Base-by-base conservation (phyloP, 2,797 vertebrate species). In the Coccyzus lansbergi region DNA sequence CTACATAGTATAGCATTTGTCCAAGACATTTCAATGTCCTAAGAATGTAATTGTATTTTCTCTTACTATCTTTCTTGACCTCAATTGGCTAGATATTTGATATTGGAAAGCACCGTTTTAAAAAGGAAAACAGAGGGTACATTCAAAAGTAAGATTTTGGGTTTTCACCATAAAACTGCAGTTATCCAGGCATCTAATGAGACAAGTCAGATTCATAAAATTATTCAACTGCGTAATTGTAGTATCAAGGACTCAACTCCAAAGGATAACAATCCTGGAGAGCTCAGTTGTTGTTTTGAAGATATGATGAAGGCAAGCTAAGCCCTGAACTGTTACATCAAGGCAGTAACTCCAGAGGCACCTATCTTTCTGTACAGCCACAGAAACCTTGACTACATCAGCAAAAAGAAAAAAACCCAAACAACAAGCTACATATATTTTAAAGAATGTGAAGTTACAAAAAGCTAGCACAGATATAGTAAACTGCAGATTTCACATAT, bases 291-390 rank as follows among this genome's bases (percentile, higher is more conserved):
- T 49, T 69, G 40, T 90, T 95, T 68, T 90, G 88, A 93, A 95
- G 68, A 90, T 42, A 36, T n/a, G 90, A 6, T 8, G 18, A 88
- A 92, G 38, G 71, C 59, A 90, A 94, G 65, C 70, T 83, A 95
- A 96, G 92, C 75, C 94, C 90, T 85, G 83, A 94, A 94, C 36
- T 93, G 68, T 70, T 53, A 88, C 81, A 85, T 93, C 77, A 94
- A 92, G 67, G 83, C 77, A 88, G 74, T n/a, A 90, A 86, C 90
- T 95, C 90, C 69, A 91, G 86, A 94, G 93, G 90, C 83, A 62
- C 2, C 19, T 42, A 84, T 91, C 74, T 22, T 88, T 62, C 86
- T 52, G 48, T 52, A 88, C 38, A 91, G 69, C 59, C 91, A 92
- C 52, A 94, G 77, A 81, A 74, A 88, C 48, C 64, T 83, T 93